Base-by-base conservation (phyloP, 2,888 invertebrate species). In the Ligdia adustata region DNA sequence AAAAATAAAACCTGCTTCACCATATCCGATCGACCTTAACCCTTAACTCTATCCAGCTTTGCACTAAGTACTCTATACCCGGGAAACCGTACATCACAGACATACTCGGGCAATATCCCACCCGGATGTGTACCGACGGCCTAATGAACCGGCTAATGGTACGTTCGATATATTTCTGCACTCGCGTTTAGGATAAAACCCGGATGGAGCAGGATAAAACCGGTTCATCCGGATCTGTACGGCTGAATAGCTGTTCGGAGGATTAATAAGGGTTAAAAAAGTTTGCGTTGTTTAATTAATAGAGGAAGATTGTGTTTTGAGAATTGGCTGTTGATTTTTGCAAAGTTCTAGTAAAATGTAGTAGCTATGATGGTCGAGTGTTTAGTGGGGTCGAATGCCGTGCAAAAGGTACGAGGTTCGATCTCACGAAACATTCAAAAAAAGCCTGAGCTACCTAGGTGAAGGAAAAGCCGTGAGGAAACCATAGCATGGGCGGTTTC, bases 101-200 rank as follows among this genome's bases (percentile, higher is more conserved):
- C 34, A 11, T 11, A 18, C 37, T 32, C 38, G 32, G 45, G 62
- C 60, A 67, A 65, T 56, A 54, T 34, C 60, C 65, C 34, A 32
- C 26, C 48, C 48, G 67, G 66, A 64, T 60, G 40, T 42, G 48
- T 59, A 57, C 62, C 56, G 57, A 5, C 38, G 49, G 50, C 46
- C 41, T 63, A 67, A 67, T 67, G 67, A 67, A 60, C 59, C 63
- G 56, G 32, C 24, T 64, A 63, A 63, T 59, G 49, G 53, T 16
- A 39, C 34, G 49, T 52, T 47, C 48, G 38, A 49, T 39, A 38
- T 55, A 58, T 53, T 46, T 50, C 58, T 50, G 52, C 62, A 60
- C 60, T 57, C 62, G 39, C 60, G 52, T 55, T 46, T 12, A 48
- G 55, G 51, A 22, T 41, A 40, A 44, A 37, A 33, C 50, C 40